Evolutionary conservation across 2,888 invertebrate genomes (phyloP).

Genomic region (Tryphoninae sp.): DNA sequence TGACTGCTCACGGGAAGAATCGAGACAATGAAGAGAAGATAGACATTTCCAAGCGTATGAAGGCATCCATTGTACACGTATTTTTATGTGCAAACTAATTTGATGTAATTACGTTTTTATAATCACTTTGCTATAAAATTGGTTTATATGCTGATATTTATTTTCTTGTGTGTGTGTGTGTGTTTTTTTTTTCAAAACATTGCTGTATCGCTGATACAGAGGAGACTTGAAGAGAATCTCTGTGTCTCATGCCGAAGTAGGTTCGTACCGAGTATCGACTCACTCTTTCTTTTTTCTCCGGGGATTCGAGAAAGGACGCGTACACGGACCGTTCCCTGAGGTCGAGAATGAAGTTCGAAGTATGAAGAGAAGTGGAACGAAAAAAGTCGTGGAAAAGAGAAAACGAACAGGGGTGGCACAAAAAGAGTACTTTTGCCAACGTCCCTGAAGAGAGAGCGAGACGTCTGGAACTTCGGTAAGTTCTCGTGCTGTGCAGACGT

Average conservation of each 20-base stretch:
- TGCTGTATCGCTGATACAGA: slow-evolving; percentile 2
- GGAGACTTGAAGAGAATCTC: neutral
- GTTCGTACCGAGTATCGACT: slow-evolving; percentile 2
- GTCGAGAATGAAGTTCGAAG: slow-evolving; percentile 22
- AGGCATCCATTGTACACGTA: neutral
- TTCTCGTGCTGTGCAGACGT: slow-evolving; percentile 41
- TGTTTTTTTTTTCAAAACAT: neutral
- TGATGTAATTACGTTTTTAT: no score
- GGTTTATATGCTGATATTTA: no score
- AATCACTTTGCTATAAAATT: no score
- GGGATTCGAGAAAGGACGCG: slow-evolving; percentile 42
- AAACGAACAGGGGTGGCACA: slow-evolving; percentile 36
- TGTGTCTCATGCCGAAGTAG: neutral
- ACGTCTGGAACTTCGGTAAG: slow-evolving; percentile 37
- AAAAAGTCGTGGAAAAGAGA: slow-evolving; percentile 41
- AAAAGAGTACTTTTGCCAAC: slow-evolving; percentile 32
- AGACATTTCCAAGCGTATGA: neutral
- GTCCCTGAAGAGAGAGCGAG: slow-evolving; percentile 24
- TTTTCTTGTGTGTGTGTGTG: no score
- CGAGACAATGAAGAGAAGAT: neutral
- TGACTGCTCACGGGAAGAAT: slow-evolving; percentile 18
- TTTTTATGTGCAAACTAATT: slow-evolving; percentile 12
- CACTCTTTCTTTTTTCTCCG: slow-evolving; percentile 19
- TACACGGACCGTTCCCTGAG: slow-evolving; percentile 28
- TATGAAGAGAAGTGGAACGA: slow-evolving; percentile 39